phyloP scores from a whole-genome alignment of 2,888 invertebrate genomes.

The Emmelina monodactyla region DNA sequence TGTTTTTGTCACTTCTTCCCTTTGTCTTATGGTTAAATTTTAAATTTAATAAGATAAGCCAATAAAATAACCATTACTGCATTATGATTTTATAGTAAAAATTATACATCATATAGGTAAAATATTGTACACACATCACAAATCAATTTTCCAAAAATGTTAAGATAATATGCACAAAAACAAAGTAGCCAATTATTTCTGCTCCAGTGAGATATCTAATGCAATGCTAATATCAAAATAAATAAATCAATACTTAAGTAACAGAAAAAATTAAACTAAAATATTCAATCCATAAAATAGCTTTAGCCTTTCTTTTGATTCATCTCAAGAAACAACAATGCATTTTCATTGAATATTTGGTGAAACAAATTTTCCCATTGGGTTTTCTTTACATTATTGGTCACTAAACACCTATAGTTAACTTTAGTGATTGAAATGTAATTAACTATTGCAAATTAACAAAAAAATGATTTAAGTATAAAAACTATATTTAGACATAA shows the following conservation, averaged over 20 bases:
- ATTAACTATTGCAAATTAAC: constrained; percentile 37
- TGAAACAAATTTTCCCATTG: no score
- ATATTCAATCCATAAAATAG: no score
- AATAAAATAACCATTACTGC: constrained; percentile 53
- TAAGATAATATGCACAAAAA: constrained; percentile 19
- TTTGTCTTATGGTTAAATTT: no score
- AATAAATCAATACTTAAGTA: background rate
- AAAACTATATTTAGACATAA: constrained; percentile 41
- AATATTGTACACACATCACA: constrained; percentile 57
- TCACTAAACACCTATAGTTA: no score
- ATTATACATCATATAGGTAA: constrained; percentile 56
- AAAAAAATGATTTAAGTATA: constrained; percentile 43
- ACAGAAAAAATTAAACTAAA: background rate
- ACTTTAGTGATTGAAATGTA: no score
- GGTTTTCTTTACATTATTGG: no score
- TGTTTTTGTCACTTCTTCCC: no score
- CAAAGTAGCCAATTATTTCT: background rate
- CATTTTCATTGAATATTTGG: no score
- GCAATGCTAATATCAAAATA: constrained; percentile 1
- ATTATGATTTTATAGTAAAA: constrained; percentile 64
- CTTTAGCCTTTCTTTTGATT: no score
- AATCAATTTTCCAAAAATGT: constrained; percentile 39
- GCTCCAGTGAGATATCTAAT: background rate
- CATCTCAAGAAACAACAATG: no score
- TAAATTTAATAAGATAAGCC: constrained; percentile 17